Evolutionary conservation across 2,113 vertebrate species (phyloP), one percentile per base, ranked within the genome.

Genomic region (Pantherophis guttatus): DNA sequence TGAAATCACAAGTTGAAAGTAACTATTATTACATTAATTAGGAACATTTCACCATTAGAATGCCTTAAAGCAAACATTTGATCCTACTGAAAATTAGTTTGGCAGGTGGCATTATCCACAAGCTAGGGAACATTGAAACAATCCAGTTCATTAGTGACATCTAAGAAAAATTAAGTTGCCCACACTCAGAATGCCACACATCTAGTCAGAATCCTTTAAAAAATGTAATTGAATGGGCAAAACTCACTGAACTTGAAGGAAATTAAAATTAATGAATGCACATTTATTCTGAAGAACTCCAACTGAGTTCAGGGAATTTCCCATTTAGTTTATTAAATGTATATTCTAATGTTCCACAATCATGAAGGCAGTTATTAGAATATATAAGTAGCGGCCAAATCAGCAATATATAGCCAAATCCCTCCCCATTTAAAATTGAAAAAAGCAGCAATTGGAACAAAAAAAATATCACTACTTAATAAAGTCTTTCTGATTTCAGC

Each of bases 21-120:
- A 89, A 86, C 9, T 11, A 91, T 50, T 57, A 94, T 89, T 92
- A 94, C 19, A 39, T 86, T 90, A 85, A 92, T n/a, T 90, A 44
- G 70, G 29, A 91, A 88, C 53, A 90, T 91, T 91, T 86, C 93
- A 89, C 70, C 87, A 86, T 89, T 33, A 55, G n/a, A 92, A 19
- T 33, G 52, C 85, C 29, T 62, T 59, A 90, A 44, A 89, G 85
- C 9, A 13, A 89, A 59, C 15, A n/a, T 90, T 33, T 53, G 44
- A 62, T 85, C 54, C 23, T 48, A 53, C 23, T 92, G 48, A 86
- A 26, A 93, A 90, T n/a, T 39, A 88, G 33, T 58, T 92, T 92
- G 52, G 6, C 23, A 70, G 8, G 11, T 91, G 53, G 6, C 21
- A 81, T 75, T 57, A 75, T 53, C n/a, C 48, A 53, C 29, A 91